Evolutionary conservation across 2,888 invertebrate genomes (phyloP).

Genomic region (Lasioglossum malachurum): DNA sequence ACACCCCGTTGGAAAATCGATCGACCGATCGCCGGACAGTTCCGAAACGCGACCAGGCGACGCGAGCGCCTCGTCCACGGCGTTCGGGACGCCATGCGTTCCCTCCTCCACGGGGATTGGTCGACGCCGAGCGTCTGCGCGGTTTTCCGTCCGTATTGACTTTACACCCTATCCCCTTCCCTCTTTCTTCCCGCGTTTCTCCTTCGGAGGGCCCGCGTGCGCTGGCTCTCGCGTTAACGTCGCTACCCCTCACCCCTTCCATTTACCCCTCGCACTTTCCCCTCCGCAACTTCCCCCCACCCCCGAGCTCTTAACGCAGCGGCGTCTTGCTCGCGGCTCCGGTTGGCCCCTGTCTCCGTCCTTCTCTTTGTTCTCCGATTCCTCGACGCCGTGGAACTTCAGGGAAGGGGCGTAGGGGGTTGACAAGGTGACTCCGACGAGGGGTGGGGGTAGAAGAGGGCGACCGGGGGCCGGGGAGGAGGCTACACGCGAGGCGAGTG

Average conservation of each 20-base stretch:
- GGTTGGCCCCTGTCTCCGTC: neutral
- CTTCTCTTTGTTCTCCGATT: conserved; percentile 8
- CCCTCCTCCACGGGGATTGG: conserved; percentile 73
- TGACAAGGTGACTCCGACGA: neutral
- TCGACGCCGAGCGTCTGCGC: conserved; percentile 78
- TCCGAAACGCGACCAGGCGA: conserved; percentile 41
- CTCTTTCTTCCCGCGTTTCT: conserved; percentile 27
- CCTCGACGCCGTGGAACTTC: neutral
- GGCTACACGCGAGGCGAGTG: conserved; percentile 73
- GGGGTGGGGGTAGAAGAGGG: conserved; percentile 12
- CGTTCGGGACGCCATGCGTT: conserved; percentile 74
- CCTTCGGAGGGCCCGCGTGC: conserved; percentile 17
- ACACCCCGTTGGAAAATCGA: neutral
- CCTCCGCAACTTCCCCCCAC: neutral
- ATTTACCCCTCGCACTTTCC: neutral
- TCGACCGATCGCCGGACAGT: neutral
- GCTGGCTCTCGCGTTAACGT: conserved; percentile 4
- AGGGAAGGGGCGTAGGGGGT: conserved; percentile 17
- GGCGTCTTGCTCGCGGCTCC: neutral
- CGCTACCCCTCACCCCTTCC: neutral
- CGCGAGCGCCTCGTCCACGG: conserved; percentile 7
- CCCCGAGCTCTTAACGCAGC: neutral
- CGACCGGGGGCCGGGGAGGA: neutral
- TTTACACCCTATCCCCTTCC: conserved; percentile 68
- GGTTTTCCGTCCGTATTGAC: conserved; percentile 79